Evolutionary conservation across 2,113 vertebrate genomes (phyloP).

Genomic region (Pseudonaja textilis): DNA sequence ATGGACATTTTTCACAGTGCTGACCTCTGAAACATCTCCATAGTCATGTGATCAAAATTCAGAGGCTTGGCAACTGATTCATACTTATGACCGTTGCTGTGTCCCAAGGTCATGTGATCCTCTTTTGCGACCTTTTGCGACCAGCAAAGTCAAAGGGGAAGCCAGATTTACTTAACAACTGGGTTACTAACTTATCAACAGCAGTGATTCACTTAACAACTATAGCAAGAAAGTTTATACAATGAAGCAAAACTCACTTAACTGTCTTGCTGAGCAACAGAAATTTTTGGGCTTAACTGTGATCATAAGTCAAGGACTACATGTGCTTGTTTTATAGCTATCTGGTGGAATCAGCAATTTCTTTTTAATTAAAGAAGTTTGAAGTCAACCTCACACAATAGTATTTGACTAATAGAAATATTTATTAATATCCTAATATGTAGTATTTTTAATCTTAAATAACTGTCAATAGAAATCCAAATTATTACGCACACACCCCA

Average conservation of each 20-base stretch:
- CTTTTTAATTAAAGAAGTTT: not conserved
- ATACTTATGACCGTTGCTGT: not conserved
- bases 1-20: not conserved
- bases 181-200: too few relatives aligned
- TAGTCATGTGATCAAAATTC: not conserved
- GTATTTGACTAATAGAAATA: not conserved
- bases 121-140: too few relatives aligned
- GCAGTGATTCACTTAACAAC: not conserved
- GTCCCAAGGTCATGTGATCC: not conserved
- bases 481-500: not conserved
- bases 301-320: not conserved
- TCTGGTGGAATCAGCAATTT: not conserved
- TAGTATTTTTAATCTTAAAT: not conserved
- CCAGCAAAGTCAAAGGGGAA: not conserved
- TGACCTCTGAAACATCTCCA: not conserved
- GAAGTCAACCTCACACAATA: not conserved
- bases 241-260: not conserved
- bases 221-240: not conserved
- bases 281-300: not conserved
- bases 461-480: not conserved
- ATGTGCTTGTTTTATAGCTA: not conserved
- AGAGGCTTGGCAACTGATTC: not conserved
- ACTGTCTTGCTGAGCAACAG: not conserved
- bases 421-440: not conserved
- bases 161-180: too few relatives aligned